phyloP scores from a whole-genome alignment of 1,140 invertebrate species.

The Anthonomus grandis region DNA sequence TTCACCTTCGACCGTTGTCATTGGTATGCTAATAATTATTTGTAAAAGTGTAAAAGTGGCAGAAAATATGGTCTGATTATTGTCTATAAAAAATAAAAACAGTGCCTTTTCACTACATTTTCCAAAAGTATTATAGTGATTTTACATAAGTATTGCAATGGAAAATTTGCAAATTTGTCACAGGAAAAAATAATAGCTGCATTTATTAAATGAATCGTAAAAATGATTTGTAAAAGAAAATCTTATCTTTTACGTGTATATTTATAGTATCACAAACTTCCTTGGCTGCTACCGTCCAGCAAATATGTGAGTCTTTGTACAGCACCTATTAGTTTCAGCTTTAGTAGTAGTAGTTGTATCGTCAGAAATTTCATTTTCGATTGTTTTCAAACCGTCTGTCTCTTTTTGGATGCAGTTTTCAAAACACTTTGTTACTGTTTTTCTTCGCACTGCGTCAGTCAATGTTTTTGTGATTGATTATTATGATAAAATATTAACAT shows the following conservation, averaged over 20 bases:
- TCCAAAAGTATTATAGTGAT: slow-evolving; percentile 6
- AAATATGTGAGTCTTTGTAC: slow-evolving; percentile 3
- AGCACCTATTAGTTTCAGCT: not conserved
- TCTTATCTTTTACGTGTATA: slow-evolving; percentile 12
- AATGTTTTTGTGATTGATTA: slow-evolving; percentile 24
- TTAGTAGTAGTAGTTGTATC: too few species aligned
- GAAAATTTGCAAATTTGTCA: slow-evolving; percentile 24
- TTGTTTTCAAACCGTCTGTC: slow-evolving; percentile 11
- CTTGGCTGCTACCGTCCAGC: slow-evolving; percentile 8
- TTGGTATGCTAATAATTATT: slow-evolving; percentile 33
- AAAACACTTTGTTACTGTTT: slow-evolving; percentile 14
- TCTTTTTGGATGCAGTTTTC: slow-evolving; percentile 21
- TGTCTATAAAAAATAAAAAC: slow-evolving; percentile 25
- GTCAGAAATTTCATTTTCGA: slow-evolving; percentile 8
- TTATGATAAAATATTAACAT: slow-evolving; percentile 25
- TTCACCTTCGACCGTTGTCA: slow-evolving; percentile 40
- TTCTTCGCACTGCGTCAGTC: slow-evolving; percentile 11
- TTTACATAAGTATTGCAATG: slow-evolving; percentile 9
- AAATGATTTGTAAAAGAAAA: slow-evolving; percentile 21
- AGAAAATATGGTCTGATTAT: slow-evolving; percentile 28
- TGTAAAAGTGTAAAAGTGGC: slow-evolving; percentile 33
- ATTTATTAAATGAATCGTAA: too few species aligned
- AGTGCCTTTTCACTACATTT: slow-evolving; percentile 9
- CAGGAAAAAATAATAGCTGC: slow-evolving; percentile 9
- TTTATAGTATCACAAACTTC: slow-evolving; percentile 29